phyloP scores from a whole-genome alignment of 2,797 vertebrate genomes.

The Masticophis lateralis region DNA sequence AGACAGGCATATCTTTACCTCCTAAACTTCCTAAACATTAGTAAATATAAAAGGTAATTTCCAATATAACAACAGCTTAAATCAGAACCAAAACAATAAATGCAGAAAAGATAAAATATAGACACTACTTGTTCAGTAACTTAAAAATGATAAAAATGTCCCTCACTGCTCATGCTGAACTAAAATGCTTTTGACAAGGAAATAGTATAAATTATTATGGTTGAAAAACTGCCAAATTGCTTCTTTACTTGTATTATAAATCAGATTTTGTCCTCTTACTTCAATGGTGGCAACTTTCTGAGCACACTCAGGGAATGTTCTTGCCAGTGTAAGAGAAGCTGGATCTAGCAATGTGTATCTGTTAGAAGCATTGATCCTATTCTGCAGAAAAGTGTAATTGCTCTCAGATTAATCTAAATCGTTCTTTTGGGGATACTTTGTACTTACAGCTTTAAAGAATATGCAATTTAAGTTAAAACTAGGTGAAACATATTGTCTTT shows the following conservation, averaged over 20 bases:
- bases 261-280: background rate
- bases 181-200: background rate
- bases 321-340: background rate
- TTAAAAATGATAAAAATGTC: background rate
- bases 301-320: background rate
- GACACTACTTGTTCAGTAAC: background rate
- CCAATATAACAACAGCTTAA: background rate
- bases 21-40: background rate
- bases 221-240: background rate
- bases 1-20: background rate
- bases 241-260: background rate
- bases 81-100: background rate
- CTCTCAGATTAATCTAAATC: background rate
- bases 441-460: background rate
- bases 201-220: background rate
- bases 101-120: background rate
- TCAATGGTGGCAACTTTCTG: background rate
- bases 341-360: background rate
- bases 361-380: background rate
- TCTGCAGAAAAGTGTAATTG: background rate
- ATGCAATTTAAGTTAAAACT: background rate
- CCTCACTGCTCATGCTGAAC: background rate
- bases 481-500: background rate
- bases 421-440: background rate
- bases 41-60: background rate